A percentile compares a stretch with the other conserved stretches of the same genome.
Evolutionary conservation across 64 coral and sea anemone genomes (phyloP).

Genomic region (Acropora yongei): DNA sequence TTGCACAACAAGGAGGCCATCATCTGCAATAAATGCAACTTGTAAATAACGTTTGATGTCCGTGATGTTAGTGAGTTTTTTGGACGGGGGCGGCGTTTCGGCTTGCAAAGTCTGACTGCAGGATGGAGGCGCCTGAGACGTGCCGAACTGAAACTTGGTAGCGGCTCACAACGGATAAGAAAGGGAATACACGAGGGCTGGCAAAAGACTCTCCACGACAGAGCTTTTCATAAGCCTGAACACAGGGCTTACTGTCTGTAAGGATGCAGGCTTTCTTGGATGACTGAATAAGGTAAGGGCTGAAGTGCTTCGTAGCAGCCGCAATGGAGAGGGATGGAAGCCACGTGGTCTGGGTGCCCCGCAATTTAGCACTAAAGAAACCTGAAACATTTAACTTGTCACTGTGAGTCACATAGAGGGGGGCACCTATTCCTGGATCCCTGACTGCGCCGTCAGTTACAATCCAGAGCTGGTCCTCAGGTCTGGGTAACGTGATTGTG

Average conservation of each 20-base stretch:
- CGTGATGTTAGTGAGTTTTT: no score
- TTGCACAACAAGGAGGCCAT: conserved; percentile 55
- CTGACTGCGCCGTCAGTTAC: background rate
- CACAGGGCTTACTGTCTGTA: background rate
- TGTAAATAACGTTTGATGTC: conserved; percentile 27
- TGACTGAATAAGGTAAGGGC: conserved; percentile 44
- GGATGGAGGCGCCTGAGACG: conserved; percentile 37
- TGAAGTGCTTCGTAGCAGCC: conserved; percentile 54
- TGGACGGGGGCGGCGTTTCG: conserved; percentile 14
- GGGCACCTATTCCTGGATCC: conserved; percentile 39
- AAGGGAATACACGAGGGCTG: conserved; percentile 41
- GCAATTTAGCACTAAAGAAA: conserved; percentile 48
- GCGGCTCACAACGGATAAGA: conserved; percentile 46
- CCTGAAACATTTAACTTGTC: conserved; percentile 36
- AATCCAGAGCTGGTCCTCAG: background rate
- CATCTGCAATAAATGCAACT: conserved; percentile 42
- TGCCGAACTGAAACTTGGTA: conserved; percentile 43
- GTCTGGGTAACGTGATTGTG: conserved; percentile 4
- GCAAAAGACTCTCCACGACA: conserved; percentile 13
- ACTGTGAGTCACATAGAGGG: background rate
- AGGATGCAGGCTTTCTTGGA: background rate
- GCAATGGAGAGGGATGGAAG: conserved; percentile 21
- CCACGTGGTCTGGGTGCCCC: conserved; percentile 22
- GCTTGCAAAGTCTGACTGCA: conserved; percentile 57
- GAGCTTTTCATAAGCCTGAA: conserved; percentile 56